A percentile compares a stretch with the other conserved stretches of the same genome.
These are phyloP conservation scores for Parazoanthus atlanticus DNA, from an alignment of 92 coral and sea anemone genomes.

Conservation along the genomic window DNA sequence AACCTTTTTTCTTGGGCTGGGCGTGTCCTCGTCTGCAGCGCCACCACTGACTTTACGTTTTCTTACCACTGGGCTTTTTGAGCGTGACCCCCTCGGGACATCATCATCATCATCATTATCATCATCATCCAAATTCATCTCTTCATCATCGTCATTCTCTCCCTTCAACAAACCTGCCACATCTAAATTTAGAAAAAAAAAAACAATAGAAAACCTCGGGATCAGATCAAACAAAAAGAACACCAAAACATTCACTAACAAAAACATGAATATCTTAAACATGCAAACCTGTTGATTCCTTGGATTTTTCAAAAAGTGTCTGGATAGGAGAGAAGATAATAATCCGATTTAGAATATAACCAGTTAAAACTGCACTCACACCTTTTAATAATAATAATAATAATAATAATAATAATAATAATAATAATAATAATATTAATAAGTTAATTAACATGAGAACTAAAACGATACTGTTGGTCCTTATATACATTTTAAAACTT, in stretches of 20 bases:
- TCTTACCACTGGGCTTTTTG: constrained; percentile 28
- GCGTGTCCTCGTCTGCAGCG: constrained; percentile 16
- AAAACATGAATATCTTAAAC: background rate
- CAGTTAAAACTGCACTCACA: background rate
- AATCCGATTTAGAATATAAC: background rate
- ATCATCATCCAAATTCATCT: too few relatives aligned
- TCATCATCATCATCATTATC: constrained; percentile 5
- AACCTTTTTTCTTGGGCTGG: constrained; percentile 26
- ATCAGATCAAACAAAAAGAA: background rate
- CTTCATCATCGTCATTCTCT: constrained; percentile 11
- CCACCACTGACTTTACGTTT: constrained; percentile 24
- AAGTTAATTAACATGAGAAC: too few relatives aligned
- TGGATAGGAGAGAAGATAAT: constrained; percentile 22
- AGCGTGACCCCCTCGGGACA: constrained; percentile 43
- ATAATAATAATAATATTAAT: too few relatives aligned
- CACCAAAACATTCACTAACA: background rate
- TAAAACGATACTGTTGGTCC: too few relatives aligned
- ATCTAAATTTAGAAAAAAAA: background rate
- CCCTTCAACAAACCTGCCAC: constrained; percentile 6
- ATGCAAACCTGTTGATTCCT: constrained; percentile 72
- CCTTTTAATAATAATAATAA: background rate
- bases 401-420: background rate
- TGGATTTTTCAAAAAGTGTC: constrained; percentile 85
- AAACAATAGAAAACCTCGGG: background rate
- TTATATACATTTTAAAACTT: too few relatives aligned